These are phyloP conservation scores for Atherinomorus stipes DNA, from an alignment of 2,113 vertebrate genomes.

Conservation along the genomic window DNA sequence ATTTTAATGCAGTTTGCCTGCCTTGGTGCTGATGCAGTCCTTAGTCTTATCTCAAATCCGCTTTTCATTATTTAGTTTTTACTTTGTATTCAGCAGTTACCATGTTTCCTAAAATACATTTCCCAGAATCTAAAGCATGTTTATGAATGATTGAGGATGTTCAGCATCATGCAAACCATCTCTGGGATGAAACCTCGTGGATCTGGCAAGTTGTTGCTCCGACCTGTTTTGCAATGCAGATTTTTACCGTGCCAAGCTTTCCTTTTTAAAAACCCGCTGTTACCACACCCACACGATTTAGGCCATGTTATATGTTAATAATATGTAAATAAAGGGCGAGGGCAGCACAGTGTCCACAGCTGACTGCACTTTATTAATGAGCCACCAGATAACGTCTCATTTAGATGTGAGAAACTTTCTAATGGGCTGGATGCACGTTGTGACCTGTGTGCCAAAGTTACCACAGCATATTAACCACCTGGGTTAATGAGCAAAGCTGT, in stretches of 20 bases:
- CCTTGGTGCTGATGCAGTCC: neutral
- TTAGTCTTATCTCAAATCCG: neutral
- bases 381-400: neutral
- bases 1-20: conserved; percentile 11
- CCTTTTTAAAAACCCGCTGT: conserved; percentile 6
- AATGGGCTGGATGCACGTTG: neutral
- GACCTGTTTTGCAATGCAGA: conserved; percentile 60
- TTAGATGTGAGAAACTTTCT: neutral
- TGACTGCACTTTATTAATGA: conserved; percentile 26
- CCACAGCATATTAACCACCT: neutral
- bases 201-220: conserved; percentile 14
- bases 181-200: conserved; percentile 9
- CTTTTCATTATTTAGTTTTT: neutral
- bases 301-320: conserved; percentile 35
- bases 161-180: neutral
- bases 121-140: neutral
- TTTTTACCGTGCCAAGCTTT: conserved; percentile 26
- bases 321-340: conserved; percentile 46
- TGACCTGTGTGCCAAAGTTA: neutral
- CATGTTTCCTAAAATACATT: neutral
- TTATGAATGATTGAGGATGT: conserved; percentile 4
- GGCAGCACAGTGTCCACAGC: conserved; percentile 22
- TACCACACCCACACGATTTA: conserved; percentile 33
- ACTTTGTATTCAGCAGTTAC: neutral
- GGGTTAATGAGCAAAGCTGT: conserved; percentile 23